A percentile compares a stretch with the other conserved stretches of the same genome.
Evolutionary conservation across 2,797 vertebrate genomes (phyloP).

Genomic region (Chromis chromis): DNA sequence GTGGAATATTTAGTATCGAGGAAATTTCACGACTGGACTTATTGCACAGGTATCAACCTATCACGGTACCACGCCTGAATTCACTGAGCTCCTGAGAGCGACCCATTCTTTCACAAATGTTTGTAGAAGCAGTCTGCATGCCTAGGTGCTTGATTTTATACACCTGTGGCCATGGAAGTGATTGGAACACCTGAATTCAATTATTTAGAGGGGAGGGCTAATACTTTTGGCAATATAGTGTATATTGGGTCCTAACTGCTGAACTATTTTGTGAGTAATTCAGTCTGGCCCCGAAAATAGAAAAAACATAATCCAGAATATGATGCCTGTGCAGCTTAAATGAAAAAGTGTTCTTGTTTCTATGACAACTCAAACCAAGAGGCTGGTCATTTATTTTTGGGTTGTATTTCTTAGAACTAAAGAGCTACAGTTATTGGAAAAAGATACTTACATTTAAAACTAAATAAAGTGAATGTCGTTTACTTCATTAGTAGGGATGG

Average conservation of each 20-base stretch:
- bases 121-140: too few species aligned
- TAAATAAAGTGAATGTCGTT: neutral
- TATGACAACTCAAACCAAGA: conserved; percentile 33
- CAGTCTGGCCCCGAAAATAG: conserved; percentile 29
- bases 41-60: too few species aligned
- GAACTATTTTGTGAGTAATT: conserved; percentile 11
- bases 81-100: too few species aligned
- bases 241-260: neutral
- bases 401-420: conserved; percentile 27
- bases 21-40: too few species aligned
- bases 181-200: too few species aligned
- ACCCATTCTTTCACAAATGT: too few species aligned
- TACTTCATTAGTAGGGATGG: neutral
- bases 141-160: too few species aligned
- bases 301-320: neutral
- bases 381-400: conserved; percentile 3
- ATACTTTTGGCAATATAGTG: too few species aligned
- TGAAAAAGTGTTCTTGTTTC: conserved; percentile 33
- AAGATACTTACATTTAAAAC: neutral
- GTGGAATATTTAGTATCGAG: too few species aligned
- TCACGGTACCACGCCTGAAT: too few species aligned
- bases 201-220: too few species aligned
- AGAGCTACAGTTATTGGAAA: neutral
- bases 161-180: too few species aligned
- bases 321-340: conserved; percentile 1